These are phyloP conservation scores for Sphecodes monilicornis DNA, from an alignment of 2,888 invertebrate genomes.

Conservation along the genomic window DNA sequence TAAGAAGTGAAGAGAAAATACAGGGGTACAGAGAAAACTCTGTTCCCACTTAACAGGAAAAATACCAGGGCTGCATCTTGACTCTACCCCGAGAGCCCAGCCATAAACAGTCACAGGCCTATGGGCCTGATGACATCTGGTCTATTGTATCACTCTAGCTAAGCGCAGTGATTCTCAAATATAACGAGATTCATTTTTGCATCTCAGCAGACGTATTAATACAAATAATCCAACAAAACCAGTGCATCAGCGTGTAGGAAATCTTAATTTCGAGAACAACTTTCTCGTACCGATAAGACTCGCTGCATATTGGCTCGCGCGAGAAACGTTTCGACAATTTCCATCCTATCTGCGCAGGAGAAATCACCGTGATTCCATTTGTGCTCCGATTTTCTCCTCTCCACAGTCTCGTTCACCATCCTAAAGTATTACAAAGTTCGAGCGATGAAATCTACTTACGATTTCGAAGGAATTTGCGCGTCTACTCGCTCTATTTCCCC, in stretches of 20 bases:
- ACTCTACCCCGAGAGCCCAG: too few species aligned
- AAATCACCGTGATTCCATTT: conserved; percentile 33
- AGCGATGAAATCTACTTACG: conserved; percentile 33
- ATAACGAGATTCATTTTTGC: too few species aligned
- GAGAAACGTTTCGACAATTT: neutral
- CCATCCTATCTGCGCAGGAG: conserved; percentile 2
- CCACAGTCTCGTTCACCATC: conserved; percentile 1
- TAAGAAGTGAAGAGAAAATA: too few species aligned
- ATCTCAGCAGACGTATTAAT: too few species aligned
- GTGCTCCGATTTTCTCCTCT: conserved; percentile 13
- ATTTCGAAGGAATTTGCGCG: conserved; percentile 6
- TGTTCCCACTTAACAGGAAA: too few species aligned
- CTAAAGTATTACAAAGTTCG: conserved; percentile 20
- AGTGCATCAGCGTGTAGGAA: neutral
- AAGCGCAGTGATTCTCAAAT: too few species aligned
- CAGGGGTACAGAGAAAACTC: too few species aligned
- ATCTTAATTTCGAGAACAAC: neutral
- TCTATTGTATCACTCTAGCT: too few species aligned
- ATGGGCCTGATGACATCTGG: too few species aligned
- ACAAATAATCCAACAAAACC: too few species aligned
- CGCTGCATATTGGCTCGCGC: neutral
- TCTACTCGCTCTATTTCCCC: neutral
- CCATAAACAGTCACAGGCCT: too few species aligned
- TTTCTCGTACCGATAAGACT: neutral
- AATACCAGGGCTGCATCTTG: too few species aligned